Base-by-base conservation (phyloP, 1,140 invertebrate genomes). In the Drepana arcuata region DNA sequence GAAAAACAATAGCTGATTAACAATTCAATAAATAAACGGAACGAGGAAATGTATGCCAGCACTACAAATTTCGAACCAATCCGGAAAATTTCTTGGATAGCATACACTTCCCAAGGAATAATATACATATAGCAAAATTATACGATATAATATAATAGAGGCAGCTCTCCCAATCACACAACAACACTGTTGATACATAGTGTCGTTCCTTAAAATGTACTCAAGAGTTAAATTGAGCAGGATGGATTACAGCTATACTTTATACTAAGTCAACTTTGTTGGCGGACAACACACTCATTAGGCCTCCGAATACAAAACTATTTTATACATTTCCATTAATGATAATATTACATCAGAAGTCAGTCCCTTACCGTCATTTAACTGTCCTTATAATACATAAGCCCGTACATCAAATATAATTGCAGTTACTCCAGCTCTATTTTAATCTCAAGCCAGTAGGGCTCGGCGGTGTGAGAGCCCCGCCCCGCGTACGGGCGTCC, bases 371-470 rank as follows among this genome's bases (percentile, higher is more conserved):
- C 65, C 63, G 40, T 71, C 56, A 41, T 60, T 63, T 63, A 69
- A 68, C 72, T 72, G 58, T 60, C 55, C 69, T 71, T 77, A 78
- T 69, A 59, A 68, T 78, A 77, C 73, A 75, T 72, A 72, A 72
- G 60, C 68, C 73, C 65, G 58, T 70, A 68, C 51, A 48, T 62
- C 49, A 55, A 61, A 58, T 70, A 69, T 54, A 69, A 78, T 72
- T 72, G 73, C 71, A 67, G 63, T 63, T 66, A 34, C 62, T 78
- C 72, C 52, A 48, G 63, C 62, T 73, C 74, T 41, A 45, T 66
- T 67, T 61, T 80, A 80, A 78, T 78, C 71, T 78, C 73, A 70
- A 66, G 61, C n/a, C n/a, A n/a, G n/a, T n/a, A n/a, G n/a, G 65
- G 67, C 43, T 14, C 28, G 10, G 14, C 15, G 32, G 34, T 27